Conservation (phyloP, 1,140 invertebrate genomes). For the Trachymyrmex septentrionalis region DNA sequence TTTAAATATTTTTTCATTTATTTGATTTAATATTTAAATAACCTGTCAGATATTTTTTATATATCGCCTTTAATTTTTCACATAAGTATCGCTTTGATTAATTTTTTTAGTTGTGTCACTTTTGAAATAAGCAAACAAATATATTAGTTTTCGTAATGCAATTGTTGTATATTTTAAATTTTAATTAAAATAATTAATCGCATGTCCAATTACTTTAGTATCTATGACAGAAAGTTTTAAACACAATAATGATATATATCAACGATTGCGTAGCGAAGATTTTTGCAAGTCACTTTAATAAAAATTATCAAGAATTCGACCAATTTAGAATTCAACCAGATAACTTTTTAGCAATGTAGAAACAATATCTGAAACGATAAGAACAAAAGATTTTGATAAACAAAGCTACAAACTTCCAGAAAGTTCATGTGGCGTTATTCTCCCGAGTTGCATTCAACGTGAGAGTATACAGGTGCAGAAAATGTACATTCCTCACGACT, state of each 20-base stretch:
- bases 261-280: background rate
- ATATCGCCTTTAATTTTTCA: background rate
- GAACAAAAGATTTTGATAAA: conserved; percentile 32
- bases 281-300: background rate
- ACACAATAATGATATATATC: background rate
- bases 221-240: background rate
- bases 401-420: conserved; percentile 42
- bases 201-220: background rate
- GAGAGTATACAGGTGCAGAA: conserved; percentile 29
- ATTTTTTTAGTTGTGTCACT: too few relatives aligned
- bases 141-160: background rate
- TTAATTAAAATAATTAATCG: background rate
- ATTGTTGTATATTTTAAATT: background rate
- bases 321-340: background rate
- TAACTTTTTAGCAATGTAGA: background rate
- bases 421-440: conserved; percentile 44
- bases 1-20: too few relatives aligned
- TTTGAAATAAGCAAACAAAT: too few relatives aligned
- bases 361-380: background rate
- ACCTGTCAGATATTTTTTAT: background rate
- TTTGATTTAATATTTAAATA: background rate
- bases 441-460: conserved; percentile 3
- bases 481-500: conserved; percentile 42
- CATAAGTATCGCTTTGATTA: too few relatives aligned
- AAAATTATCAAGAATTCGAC: background rate